Base-by-base conservation (phyloP, 1,140 invertebrate genomes). In the Bombus sylvicola region DNA sequence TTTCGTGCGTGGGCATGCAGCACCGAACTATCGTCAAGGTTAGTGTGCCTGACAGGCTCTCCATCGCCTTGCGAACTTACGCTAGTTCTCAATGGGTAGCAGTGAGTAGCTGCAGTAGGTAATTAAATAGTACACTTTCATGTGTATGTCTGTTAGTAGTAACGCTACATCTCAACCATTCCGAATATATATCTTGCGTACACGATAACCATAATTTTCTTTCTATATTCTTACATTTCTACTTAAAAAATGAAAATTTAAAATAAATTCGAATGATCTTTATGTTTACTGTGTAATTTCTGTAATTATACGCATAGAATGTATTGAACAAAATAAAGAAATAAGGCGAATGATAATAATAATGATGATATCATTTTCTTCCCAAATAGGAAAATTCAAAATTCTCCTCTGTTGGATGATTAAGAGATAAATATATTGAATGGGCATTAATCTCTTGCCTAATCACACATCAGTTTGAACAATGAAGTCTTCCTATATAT, bases 11-110 rank as follows among this genome's bases (percentile, higher is more conserved):
- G 91, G 91, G 89, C 86, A 83, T 79, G 86, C 87, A 88, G 85
- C 87, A 84, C 87, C 90, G 86, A 91, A 86, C 83, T 86, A 91
- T 88, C 89, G 89, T 89, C 93, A 93, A 94, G 93, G 93, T 92
- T 93, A 92, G 93, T 93, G 86, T 83, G 80, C 69, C 80, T 86
- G 80, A 75, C 85, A 86, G 72, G 59, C 71, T 79, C 68, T 80
- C 53, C 53, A 72, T 72, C 78, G 78, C 69, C 39, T 73, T 37
- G 57, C 71, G 78, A 74, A 75, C 53, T 79, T 85, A 64, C 31
- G 39, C 39, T 64, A 59, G 68, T 73, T 73, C 71, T 79, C 68
- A 62, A 68, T 80, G 53, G 77, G 47, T 72, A 64, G 79, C 43
- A 85, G 69, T 37, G 59, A 85, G 6, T 80, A 79, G 41, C 41